Evolutionary conservation across 2,113 vertebrate species (phyloP).

Genomic region (Dermatemys mawii): DNA sequence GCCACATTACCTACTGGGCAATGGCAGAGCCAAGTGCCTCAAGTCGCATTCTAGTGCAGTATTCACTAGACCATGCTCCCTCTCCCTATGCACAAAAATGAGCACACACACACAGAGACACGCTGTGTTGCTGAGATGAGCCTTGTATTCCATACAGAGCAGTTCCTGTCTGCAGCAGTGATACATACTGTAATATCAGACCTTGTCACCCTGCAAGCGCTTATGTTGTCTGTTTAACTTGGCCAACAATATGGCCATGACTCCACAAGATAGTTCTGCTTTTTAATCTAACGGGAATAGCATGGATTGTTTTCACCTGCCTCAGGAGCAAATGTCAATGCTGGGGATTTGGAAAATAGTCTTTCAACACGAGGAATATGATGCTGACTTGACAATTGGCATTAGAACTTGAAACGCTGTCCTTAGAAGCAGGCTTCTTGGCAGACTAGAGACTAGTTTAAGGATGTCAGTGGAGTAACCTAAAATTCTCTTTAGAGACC

Average conservation of each 20-base stretch:
- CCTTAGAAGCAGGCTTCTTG: rapidly evolving
- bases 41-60: background rate
- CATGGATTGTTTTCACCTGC: slow-evolving; percentile 36
- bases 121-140: background rate
- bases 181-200: background rate
- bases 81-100: background rate
- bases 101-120: background rate
- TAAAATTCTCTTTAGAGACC: background rate
- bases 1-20: background rate
- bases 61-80: background rate
- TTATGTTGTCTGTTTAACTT: slow-evolving; percentile 43
- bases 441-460: background rate
- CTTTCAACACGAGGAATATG: background rate
- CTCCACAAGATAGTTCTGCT: slow-evolving; percentile 12
- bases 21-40: background rate
- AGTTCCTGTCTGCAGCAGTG: slow-evolving; percentile 12
- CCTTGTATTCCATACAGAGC: background rate
- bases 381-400: background rate
- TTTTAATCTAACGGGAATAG: slow-evolving; percentile 51
- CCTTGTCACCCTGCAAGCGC: background rate
- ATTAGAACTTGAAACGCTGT: background rate
- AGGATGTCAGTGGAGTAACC: background rate
- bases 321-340: slow-evolving; percentile 13
- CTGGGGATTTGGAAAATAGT: background rate
- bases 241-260: background rate